phyloP scores from a whole-genome alignment of 2,113 vertebrate species.

The Scopus umbretta region DNA sequence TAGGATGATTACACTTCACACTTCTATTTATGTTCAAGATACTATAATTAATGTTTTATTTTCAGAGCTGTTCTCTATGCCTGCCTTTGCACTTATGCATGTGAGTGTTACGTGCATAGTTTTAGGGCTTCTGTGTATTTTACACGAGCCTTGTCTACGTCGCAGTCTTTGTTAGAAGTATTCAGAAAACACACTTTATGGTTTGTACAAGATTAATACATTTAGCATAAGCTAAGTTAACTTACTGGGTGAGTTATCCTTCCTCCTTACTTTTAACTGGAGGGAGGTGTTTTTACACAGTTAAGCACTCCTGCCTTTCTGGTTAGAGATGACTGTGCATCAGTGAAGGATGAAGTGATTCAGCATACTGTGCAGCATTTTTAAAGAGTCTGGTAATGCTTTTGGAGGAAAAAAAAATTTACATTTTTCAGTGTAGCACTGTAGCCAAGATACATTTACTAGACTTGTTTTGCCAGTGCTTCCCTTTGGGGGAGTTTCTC shows the following conservation, averaged over 20 bases:
- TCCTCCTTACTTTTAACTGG: background rate
- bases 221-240: background rate
- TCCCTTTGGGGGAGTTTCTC: background rate
- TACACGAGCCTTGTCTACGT: background rate
- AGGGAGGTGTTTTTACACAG: background rate
- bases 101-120: background rate
- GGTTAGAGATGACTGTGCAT: background rate
- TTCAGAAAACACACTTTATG: background rate
- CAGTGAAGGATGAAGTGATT: background rate
- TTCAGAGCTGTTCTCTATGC: background rate
- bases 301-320: background rate
- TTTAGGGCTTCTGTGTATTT: background rate
- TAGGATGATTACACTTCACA: background rate
- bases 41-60: background rate
- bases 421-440: background rate
- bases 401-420: background rate
- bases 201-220: background rate
- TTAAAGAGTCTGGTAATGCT: background rate
- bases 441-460: background rate
- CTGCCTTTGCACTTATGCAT: background rate
- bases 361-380: background rate
- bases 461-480: background rate
- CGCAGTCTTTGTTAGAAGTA: background rate
- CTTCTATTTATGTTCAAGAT: background rate
- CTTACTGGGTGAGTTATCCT: background rate